These are phyloP conservation scores for Rhabditoides inermis DNA, from an alignment of 2,888 invertebrate genomes.

Conservation along the genomic window DNA sequence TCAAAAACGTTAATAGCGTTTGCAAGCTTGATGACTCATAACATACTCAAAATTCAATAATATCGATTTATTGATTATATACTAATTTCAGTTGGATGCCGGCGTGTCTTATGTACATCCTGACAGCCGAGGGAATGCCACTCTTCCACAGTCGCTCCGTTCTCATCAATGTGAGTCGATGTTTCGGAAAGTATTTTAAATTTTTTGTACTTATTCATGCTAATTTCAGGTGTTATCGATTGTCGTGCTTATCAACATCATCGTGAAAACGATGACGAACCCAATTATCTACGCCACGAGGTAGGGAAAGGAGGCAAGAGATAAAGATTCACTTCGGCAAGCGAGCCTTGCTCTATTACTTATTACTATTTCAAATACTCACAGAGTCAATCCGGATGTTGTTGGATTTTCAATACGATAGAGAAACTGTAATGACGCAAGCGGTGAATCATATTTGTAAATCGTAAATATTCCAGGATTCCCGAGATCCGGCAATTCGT, in stretches of 20 bases:
- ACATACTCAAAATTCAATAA: too few relatives aligned
- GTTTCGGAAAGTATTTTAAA: too few relatives aligned
- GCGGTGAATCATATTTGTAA: background rate
- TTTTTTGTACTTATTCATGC: too few relatives aligned
- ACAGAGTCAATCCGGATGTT: too few relatives aligned
- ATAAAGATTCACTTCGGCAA: background rate
- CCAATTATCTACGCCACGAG: conserved; percentile 62
- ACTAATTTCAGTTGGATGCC: conserved; percentile 63
- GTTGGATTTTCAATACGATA: background rate
- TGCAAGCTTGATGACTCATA: too few relatives aligned
- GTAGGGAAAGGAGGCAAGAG: conserved; percentile 6
- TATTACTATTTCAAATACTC: too few relatives aligned
- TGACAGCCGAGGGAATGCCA: conserved; percentile 53
- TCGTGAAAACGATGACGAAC: conserved; percentile 63
- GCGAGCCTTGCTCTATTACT: too few relatives aligned
- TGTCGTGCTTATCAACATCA: conserved; percentile 59
- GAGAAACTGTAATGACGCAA: background rate
- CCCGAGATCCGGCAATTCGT: conserved; percentile 34
- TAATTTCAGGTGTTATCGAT: conserved; percentile 30
- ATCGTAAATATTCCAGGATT: conserved; percentile 16
- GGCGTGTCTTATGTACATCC: conserved; percentile 59
- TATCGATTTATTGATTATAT: too few relatives aligned
- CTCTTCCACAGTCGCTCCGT: conserved; percentile 16
- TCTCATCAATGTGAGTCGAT: conserved; percentile 15
- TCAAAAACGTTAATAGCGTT: too few relatives aligned